Base-by-base conservation (phyloP, 2,888 invertebrate species). In the Helicoverpa assulta region DNA sequence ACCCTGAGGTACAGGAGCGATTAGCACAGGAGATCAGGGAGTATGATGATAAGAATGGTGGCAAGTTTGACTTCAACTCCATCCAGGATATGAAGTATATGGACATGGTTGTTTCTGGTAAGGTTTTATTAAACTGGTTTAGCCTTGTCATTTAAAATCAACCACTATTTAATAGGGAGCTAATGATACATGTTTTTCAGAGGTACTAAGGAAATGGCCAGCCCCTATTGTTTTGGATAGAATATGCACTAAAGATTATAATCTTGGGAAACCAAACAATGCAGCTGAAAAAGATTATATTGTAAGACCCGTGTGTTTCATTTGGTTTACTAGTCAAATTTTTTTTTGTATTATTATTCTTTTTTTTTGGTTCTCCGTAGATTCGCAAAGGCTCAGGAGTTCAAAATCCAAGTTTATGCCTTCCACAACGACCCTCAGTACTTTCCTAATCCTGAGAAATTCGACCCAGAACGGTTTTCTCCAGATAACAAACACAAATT, bases 381-480 rank as follows among this genome's bases (percentile, higher is more conserved):
- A 68, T 96, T 5, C 86, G 86, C 6, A 90, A 90, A 78, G 94
- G 92, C 0, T 86, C 86, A n/a, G 67, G 68, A 0, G 58, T 96
- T 0, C 82, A 86, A 72, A 86, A 96, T 52, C 95, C 96, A n/a
- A 0, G 82, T 91, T 0, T 91, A 88, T 73, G 90, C 91, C 0
- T 80, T 96, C 26, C 96, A 97, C 64, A 92, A 89, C 8, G 96
- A 96, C 80, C 93, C 96, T 0, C 83, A 94, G 26, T 96, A 92
- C 84, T 97, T 90, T 82, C 94, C 96, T 0, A 90, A 97, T 16
- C 97, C 97, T 0, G 79, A 88, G 0, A 96, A 95, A 82, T 97
- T 97, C 62, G 95, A 97, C 83, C 97, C 97, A 8, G 93, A 96
- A 75, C 87, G 97, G 19, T 97, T 97, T 78, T 96, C 92, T 2